Evolutionary conservation across 2,113 vertebrate genomes (phyloP), one percentile per base, ranked within the genome.

Genomic region (Puma concolor): DNA sequence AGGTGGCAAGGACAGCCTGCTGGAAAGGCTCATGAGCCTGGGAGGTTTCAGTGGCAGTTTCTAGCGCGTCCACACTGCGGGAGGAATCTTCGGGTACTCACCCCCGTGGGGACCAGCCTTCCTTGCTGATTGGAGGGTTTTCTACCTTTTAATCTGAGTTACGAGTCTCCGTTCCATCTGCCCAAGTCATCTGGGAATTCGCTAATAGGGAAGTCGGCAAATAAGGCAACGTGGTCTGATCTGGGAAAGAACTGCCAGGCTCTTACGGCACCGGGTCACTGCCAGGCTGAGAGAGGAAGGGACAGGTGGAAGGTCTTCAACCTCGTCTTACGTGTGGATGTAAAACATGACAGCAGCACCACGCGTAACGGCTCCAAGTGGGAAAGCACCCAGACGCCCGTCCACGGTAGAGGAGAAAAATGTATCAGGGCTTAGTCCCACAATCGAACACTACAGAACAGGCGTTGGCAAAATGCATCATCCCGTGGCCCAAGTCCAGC

Each of bases 161-260:
- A 4, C 36, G 66, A 48, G 64, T 66, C 88, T 90, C 50, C 0
- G 1, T 25, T 86, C 41, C 63, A 63, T 54, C 79, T 77, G 74
- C 38, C 57, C 84, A 67, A 57, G 29, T 86, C 92, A 19, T 63
- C 92, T 82, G 67, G 50, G 60, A 36, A 48, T 89, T 60, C 74
- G 71, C 60, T 67, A 33, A 25, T 25, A 89, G 50, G 38, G 76
- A 48, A 15, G 33, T 36, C 52, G 91, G 82, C 71, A 66, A 36
- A 36, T 31, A 92, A 86, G 71, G 48, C 1, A 25, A 36, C 44
- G 5, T 17, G 41, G 38, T 33, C 52, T 29, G 44, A 79, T 80
- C 23, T 36, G 31, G 87, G 91, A 88, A 76, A 87, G 52, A 25
- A 19, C n/a, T 17, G 50, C 50, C 74, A n/a, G 69, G 31, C 63